Conservation (phyloP, 1,140 invertebrate genomes). For the Oryzaephilus surinamensis region DNA sequence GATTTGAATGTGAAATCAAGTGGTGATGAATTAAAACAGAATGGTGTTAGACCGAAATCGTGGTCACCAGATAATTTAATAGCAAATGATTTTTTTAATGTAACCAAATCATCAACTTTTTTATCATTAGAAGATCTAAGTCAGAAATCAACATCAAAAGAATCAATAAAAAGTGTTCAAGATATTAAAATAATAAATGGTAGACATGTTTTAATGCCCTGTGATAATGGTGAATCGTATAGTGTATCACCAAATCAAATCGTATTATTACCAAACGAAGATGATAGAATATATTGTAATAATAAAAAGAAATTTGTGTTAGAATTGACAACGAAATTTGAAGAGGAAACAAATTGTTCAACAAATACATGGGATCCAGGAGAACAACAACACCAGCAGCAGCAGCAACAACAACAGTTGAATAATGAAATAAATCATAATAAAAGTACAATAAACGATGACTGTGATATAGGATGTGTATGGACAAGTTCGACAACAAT, state of each 20-base stretch:
- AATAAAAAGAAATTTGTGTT: too few relatives aligned
- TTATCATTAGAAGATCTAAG: slow-evolving; percentile 53
- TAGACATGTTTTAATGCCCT: slow-evolving; percentile 69
- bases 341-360: too few relatives aligned
- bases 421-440: slow-evolving; percentile 35
- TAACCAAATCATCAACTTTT: slow-evolving; percentile 45
- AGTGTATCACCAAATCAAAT: slow-evolving; percentile 84
- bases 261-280: slow-evolving; percentile 47
- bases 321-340: too few relatives aligned
- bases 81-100: slow-evolving; percentile 30
- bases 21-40: slow-evolving; percentile 25
- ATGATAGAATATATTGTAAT: too few relatives aligned
- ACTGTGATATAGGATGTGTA: slow-evolving; percentile 34
- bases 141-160: slow-evolving; percentile 31
- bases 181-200: slow-evolving; percentile 36
- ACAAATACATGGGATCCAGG: too few relatives aligned
- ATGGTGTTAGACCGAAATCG: slow-evolving; percentile 54
- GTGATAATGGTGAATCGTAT: slow-evolving; percentile 72
- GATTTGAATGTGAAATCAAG: slow-evolving; percentile 38
- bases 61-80: slow-evolving; percentile 63
- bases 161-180: slow-evolving; percentile 16
- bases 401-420: slow-evolving; percentile 39
- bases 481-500: slow-evolving; percentile 29
- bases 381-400: too few relatives aligned
- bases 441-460: slow-evolving; percentile 23